Base-by-base conservation (phyloP, 1,140 invertebrate species). In the Bombyx mandarina region DNA sequence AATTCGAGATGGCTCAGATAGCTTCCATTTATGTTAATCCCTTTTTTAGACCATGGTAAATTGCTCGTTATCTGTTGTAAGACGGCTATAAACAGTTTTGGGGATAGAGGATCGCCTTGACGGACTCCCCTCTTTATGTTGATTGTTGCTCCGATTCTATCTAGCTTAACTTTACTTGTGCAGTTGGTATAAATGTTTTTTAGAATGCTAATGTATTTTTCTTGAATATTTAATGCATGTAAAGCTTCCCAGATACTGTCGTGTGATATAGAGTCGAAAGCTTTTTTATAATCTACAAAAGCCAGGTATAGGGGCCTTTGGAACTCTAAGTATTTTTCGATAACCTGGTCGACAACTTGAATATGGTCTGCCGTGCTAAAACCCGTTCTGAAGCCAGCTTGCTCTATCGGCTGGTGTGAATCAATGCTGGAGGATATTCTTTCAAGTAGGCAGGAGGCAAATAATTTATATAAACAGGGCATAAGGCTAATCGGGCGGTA, bases 401-500 rank as follows among this genome's bases (percentile, higher is more conserved):
- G 12, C 12, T 18, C 75, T 6, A 65, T 64, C 8, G 76, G 69
- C 64, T 79, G 76, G 47, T 66, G 47, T 35, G 43, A 12, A 48
- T 81, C 69, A 3, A 77, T 66, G 2, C 52, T 42, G 62, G 52
- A 10, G 8, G 54, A 42, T 51, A 71, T 59, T 49, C 59, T 67
- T 56, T 56, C 63, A 18, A 64, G 62, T 54, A 71, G 58, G 35
- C 67, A 73, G 12, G 60, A 65, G 26, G 64, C 60, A 44, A 71
- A 79, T n/a, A 76, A 50, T 66, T 79, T 77, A 43, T 77, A 73
- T 1, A 78, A 8, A 18, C 59, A 61, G 43, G 67, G 54, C 60
- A 73, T 59, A 0, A 75, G 64, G 46, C 68, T 77, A 54, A 81
- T 75, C n/a, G 78, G 70, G 12, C 75, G 63, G 26, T 75, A 79